Conservation (phyloP, 2,797 vertebrate species). For the Poecilia wingei region DNA sequence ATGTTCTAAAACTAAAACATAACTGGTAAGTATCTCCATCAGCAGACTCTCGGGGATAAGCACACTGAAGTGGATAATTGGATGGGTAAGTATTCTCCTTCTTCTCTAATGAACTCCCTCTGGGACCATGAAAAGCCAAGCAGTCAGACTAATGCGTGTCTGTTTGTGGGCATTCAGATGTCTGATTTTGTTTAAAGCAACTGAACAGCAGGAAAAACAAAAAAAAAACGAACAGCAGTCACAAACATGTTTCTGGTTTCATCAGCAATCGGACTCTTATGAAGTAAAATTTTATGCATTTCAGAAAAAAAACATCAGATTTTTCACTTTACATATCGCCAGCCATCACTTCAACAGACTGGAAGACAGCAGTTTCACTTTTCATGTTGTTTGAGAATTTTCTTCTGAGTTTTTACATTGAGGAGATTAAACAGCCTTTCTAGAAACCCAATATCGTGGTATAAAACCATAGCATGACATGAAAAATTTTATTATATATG, state of each 20-base stretch:
- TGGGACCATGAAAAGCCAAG: constrained; percentile 42
- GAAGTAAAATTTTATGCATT: neutral
- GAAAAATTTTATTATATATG: neutral
- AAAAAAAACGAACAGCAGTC: neutral
- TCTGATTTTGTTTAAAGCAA: constrained; percentile 12
- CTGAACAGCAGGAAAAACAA: neutral
- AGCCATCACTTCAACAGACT: neutral
- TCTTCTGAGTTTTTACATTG: neutral
- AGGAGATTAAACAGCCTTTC: neutral
- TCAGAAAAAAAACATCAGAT: neutral
- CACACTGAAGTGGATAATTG: constrained; percentile 51
- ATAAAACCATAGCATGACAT: neutral
- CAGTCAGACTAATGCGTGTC: constrained; percentile 24
- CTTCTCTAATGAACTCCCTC: constrained; percentile 48
- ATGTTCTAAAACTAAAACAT: constrained; percentile 21
- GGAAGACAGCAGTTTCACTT: neutral
- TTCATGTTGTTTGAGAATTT: neutral
- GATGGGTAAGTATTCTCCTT: constrained; percentile 43
- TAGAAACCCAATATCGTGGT: neutral
- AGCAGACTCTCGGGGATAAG: constrained; percentile 28
- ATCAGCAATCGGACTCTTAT: neutral
- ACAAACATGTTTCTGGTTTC: neutral
- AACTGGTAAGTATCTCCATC: constrained; percentile 37
- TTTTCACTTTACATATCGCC: neutral
- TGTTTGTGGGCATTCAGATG: constrained; percentile 45